phyloP scores from a whole-genome alignment of 2,888 invertebrate genomes.

The Lithophane leautieri region DNA sequence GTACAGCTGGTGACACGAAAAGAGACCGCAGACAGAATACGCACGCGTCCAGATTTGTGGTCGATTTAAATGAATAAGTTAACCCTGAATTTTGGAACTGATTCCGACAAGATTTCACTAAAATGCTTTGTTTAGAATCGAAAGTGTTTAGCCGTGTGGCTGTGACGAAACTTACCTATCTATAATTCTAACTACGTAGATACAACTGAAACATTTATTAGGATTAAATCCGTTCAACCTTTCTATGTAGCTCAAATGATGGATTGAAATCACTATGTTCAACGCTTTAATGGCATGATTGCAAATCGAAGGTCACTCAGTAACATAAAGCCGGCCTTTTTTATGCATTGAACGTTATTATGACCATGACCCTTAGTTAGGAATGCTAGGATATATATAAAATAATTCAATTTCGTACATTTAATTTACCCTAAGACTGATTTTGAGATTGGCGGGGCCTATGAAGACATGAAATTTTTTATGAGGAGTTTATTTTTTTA shows the following conservation, averaged over 20 bases:
- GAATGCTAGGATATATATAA: background rate
- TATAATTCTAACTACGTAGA: conserved; percentile 16
- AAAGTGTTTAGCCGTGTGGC: conserved; percentile 45
- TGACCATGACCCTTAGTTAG: conserved; percentile 28
- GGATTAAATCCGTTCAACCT: conserved; percentile 1
- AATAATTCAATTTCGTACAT: conserved; percentile 17
- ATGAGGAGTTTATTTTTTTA: too few species aligned
- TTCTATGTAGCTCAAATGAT: conserved; percentile 2
- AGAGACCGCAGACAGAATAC: conserved; percentile 68
- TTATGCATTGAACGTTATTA: conserved; percentile 23
- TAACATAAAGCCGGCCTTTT: conserved; percentile 30
- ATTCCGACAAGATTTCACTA: conserved; percentile 76
- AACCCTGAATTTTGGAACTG: conserved; percentile 75
- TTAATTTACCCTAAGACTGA: background rate
- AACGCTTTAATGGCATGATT: conserved; percentile 31
- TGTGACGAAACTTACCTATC: conserved; percentile 24
- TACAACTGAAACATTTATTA: conserved; percentile 3
- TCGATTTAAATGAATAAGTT: conserved; percentile 50
- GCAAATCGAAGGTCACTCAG: conserved; percentile 37
- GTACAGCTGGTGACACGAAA: conserved; percentile 78
- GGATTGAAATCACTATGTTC: conserved; percentile 11
- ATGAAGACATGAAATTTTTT: too few species aligned
- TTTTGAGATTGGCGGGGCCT: background rate
- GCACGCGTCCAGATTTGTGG: conserved; percentile 58
- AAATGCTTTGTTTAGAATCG: conserved; percentile 68